Evolutionary conservation across 1,140 invertebrate genomes (phyloP).

Genomic region (Liolophura sinensis): DNA sequence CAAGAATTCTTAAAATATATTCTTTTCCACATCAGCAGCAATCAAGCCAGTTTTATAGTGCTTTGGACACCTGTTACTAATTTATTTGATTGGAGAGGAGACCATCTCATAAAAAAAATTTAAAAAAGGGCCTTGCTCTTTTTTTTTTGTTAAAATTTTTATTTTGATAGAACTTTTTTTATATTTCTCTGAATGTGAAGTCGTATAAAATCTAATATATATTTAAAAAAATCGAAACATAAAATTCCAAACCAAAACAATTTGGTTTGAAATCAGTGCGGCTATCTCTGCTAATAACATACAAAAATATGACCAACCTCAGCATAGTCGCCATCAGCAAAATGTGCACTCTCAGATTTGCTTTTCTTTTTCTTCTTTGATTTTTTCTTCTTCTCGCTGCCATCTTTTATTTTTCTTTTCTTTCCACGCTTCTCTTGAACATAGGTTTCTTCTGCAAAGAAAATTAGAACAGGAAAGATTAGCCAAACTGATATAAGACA

Average conservation of each 20-base stretch:
- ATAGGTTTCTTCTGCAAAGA: constrained; percentile 20
- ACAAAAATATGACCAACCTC: not conserved
- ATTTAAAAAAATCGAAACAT: not conserved
- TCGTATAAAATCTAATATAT: not conserved
- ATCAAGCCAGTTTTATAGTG: no score
- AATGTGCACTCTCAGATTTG: constrained; percentile 36
- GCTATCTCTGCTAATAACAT: not conserved
- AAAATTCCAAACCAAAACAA: not conserved
- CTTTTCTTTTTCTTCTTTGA: constrained; percentile 44
- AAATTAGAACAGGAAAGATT: not conserved
- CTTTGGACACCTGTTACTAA: no score
- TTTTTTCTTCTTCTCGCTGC: constrained; percentile 42
- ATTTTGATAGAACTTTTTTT: no score
- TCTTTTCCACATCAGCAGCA: no score
- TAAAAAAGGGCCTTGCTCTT: no score
- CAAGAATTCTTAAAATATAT: no score
- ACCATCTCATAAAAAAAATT: no score
- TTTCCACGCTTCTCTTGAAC: constrained; percentile 45
- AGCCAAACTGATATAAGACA: not conserved
- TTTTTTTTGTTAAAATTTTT: no score
- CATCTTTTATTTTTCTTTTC: constrained; percentile 49
- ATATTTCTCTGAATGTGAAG: no score
- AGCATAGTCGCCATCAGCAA: not conserved
- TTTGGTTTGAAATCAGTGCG: not conserved
- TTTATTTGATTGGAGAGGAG: no score